A percentile compares a stretch with the other conserved stretches of the same genome.
Conservation (phyloP, 2,888 invertebrate genomes). For the Drosophila colorata region DNA sequence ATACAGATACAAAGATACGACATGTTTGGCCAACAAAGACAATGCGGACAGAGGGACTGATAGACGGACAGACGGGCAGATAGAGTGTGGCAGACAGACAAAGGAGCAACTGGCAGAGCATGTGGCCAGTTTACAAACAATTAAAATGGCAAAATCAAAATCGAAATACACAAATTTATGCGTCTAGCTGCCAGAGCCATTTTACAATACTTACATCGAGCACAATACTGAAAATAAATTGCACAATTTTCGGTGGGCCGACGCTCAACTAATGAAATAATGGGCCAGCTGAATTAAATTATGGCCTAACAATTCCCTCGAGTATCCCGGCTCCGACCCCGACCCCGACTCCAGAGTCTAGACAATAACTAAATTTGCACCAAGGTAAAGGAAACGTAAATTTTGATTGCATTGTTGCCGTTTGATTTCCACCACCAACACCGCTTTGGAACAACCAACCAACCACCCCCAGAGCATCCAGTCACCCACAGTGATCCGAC, state of each 20-base stretch:
- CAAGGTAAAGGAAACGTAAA: slow-evolving; percentile 65
- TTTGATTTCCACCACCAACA: slow-evolving; percentile 73
- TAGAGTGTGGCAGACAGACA: slow-evolving; percentile 30
- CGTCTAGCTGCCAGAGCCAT: slow-evolving; percentile 73
- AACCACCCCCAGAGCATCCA: slow-evolving; percentile 27
- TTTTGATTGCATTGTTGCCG: slow-evolving; percentile 81
- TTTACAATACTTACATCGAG: slow-evolving; percentile 41
- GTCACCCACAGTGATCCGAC: slow-evolving; percentile 32
- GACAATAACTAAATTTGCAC: slow-evolving; percentile 80
- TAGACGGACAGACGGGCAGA: not conserved
- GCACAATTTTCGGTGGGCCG: slow-evolving; percentile 40
- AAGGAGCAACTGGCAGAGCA: slow-evolving; percentile 51
- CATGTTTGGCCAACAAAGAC: slow-evolving; percentile 68
- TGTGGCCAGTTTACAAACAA: slow-evolving; percentile 69
- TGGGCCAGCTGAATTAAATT: slow-evolving; percentile 74
- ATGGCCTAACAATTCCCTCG: slow-evolving; percentile 68
- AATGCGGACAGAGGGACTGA: slow-evolving; percentile 33
- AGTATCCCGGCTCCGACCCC: slow-evolving; percentile 28
- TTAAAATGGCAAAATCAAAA: slow-evolving; percentile 80
- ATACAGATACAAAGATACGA: slow-evolving; percentile 69
- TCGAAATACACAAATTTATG: slow-evolving; percentile 77
- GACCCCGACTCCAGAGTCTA: slow-evolving; percentile 42
- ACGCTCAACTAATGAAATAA: slow-evolving; percentile 72
- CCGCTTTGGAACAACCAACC: slow-evolving; percentile 5
- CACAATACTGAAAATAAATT: slow-evolving; percentile 63